Evolutionary conservation across 2,113 vertebrate genomes (phyloP).

Genomic region (Eidolon helvum): DNA sequence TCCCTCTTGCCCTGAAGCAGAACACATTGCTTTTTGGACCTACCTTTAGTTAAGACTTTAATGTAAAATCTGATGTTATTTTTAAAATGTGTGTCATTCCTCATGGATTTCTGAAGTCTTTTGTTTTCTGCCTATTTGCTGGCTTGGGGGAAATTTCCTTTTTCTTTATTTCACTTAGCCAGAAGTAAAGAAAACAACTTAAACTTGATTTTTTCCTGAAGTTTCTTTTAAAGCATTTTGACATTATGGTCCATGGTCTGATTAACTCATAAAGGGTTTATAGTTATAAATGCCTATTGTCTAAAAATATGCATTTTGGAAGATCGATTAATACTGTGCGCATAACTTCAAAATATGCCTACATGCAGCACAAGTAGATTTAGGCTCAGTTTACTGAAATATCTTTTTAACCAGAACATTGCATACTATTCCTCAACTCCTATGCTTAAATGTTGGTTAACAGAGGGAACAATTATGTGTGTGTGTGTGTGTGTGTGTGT

Average conservation of each 20-base stretch:
- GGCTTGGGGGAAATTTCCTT: neutral
- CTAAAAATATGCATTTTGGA: neutral
- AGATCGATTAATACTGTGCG: neutral
- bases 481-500: too few species aligned
- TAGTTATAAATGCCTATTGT: constrained; percentile 36
- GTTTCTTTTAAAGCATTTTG: neutral
- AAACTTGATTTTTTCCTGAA: constrained; percentile 20
- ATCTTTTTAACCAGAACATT: neutral
- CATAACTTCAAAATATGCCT: neutral
- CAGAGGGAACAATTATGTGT: neutral
- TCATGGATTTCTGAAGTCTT: constrained; percentile 27
- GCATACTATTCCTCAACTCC: neutral
- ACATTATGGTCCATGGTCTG: neutral
- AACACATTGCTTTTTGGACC: constrained; percentile 13
- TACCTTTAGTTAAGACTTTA: constrained; percentile 27
- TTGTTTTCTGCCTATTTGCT: neutral
- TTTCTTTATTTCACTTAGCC: constrained; percentile 20
- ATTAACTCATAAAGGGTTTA: neutral
- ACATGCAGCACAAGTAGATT: neutral
- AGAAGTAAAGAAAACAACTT: neutral
- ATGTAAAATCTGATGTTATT: constrained; percentile 46
- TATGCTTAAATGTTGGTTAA: neutral
- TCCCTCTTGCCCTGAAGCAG: neutral
- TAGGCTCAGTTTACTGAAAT: constrained; percentile 17
- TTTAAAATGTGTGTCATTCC: neutral